These are phyloP conservation scores for Sciurus niger DNA, from an alignment of 2,113 vertebrate species.

Conservation along the genomic window DNA sequence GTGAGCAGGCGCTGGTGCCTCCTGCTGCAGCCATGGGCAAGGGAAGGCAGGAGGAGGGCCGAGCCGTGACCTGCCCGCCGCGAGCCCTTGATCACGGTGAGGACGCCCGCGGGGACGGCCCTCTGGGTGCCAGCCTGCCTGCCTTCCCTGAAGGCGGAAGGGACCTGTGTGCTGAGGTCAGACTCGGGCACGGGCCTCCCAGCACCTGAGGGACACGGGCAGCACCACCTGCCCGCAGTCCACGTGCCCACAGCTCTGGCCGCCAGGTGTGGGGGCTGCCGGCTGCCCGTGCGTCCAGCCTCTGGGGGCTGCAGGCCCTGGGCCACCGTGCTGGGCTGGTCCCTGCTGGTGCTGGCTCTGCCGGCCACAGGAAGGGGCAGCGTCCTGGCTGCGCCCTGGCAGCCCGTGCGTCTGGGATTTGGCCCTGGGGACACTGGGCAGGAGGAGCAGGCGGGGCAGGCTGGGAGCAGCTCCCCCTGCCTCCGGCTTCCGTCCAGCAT, in stretches of 20 bases:
- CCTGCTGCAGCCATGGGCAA: not conserved
- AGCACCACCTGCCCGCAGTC: not conserved
- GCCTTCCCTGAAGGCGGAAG: not conserved
- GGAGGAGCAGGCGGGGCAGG: not conserved
- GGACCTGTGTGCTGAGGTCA: not conserved
- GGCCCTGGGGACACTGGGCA: not conserved
- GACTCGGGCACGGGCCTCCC: not conserved
- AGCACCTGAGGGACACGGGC: not conserved
- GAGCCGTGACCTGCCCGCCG: not conserved
- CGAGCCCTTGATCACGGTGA: not conserved
- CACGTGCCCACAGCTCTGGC: not conserved
- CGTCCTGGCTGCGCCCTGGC: not conserved
- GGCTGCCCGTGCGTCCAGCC: not conserved
- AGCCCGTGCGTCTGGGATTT: not conserved
- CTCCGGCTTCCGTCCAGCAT: conserved; percentile 40
- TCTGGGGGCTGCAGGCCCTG: not conserved
- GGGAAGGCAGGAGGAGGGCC: not conserved
- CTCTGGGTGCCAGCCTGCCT: not conserved
- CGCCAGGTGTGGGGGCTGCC: not conserved
- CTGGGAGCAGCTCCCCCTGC: conserved; percentile 56
- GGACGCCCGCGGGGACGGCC: not conserved
- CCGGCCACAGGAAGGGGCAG: not conserved
- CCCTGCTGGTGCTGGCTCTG: not conserved
- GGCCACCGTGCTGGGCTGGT: rapidly evolving
- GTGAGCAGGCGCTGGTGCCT: not conserved